Evolutionary conservation across 2,113 vertebrate genomes (phyloP), one percentile per base, ranked within the genome.

Genomic region (Cavia porcellus): DNA sequence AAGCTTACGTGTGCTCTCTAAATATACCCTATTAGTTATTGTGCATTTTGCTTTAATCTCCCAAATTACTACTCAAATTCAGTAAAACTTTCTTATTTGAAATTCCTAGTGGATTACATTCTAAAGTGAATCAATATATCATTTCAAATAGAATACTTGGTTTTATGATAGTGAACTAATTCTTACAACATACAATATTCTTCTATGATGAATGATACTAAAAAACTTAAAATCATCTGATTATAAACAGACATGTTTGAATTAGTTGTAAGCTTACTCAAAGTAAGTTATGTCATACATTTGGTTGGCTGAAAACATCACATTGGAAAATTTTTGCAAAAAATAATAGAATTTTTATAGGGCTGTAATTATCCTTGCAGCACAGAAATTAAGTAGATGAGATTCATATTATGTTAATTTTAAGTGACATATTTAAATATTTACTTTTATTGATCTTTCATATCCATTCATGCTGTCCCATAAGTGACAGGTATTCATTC

Each of bases 381-480:
- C 3, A 32, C 17, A 89, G 17, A 92, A 89, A 64, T 75, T 80
- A 85, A 64, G 66, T 50, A 80, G 4, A 87, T 87, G 80, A 62
- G 75, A 77, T 90, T 88, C 30, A 80, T 79, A 30, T 82, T 62
- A 75, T 94, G 80, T 50, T 96, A 86, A 77, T 94, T 95, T 96
- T 66, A 70, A 74, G 45, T 90, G 74, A 59, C 50, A 92, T 28
- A 64, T 90, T 94, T 92, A 87, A 96, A 86, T 92, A 93, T 93
- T 95, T 93, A 38, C 70, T 96, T 95, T 94, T 86, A 94, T 96
- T 82, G 45, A 74, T 83, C 5, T 94, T 96, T 96, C 50, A 77
- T 14, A 96, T 93, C 61, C 74, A n/a, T 96, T 89, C 92, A 70
- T 90, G 72, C 85, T 97, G 11, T 92, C 62, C 13, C 30, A 59